phyloP scores from a whole-genome alignment of 2,888 invertebrate genomes.

The Eupithecia tripunctaria region DNA sequence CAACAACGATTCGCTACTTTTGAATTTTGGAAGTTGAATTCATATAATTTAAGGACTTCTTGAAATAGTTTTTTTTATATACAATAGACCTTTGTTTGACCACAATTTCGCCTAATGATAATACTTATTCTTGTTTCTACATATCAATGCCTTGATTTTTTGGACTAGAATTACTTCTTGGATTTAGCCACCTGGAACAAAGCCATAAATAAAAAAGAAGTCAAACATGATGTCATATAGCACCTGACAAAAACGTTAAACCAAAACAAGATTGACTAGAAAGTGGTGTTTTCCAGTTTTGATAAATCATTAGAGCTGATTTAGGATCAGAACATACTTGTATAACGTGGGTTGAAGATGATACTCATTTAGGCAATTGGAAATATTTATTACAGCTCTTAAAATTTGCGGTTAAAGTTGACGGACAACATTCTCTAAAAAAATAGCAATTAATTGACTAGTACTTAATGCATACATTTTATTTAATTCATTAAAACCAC shows the following conservation, averaged over 20 bases:
- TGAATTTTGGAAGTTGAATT: background rate
- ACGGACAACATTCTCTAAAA: background rate
- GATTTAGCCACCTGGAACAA: background rate
- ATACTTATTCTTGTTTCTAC: background rate
- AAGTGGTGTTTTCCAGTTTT: conserved; percentile 15
- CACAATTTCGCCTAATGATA: no score
- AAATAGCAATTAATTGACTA: no score
- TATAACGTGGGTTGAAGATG: background rate
- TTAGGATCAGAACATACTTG: background rate
- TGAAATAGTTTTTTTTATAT: no score
- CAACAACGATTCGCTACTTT: background rate
- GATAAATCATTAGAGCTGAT: background rate
- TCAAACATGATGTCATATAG: conserved; percentile 29
- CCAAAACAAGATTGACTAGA: conserved; percentile 26
- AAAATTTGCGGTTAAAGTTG: background rate
- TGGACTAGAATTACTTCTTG: background rate
- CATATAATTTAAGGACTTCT: background rate
- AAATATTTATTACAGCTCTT: background rate
- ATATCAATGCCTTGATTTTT: background rate
- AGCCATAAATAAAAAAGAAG: conserved; percentile 13
- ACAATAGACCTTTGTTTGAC: no score
- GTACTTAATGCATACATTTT: no score
- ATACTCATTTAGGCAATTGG: background rate
- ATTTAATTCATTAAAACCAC: no score
- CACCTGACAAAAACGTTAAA: conserved; percentile 17